These are phyloP conservation scores for Lutraria lutraria DNA, from an alignment of 2,888 invertebrate species.

Conservation along the genomic window DNA sequence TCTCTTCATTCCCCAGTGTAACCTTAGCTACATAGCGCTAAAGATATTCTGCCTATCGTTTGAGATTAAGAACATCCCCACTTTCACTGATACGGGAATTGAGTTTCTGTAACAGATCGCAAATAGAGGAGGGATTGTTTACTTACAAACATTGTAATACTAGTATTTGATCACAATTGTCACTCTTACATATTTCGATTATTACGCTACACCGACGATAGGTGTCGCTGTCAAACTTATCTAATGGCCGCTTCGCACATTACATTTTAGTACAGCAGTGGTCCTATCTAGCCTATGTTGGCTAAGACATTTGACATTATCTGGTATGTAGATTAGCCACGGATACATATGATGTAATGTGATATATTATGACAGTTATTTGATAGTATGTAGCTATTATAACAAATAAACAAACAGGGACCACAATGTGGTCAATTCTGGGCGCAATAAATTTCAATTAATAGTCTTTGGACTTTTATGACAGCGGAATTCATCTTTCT, in stretches of 20 bases:
- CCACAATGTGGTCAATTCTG: not conserved
- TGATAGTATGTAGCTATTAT: not conserved
- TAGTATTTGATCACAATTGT: slow-evolving; percentile 69
- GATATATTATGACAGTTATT: slow-evolving; percentile 23
- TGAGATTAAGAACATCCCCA: slow-evolving; percentile 58
- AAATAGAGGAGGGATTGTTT: slow-evolving; percentile 73
- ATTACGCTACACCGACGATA: slow-evolving; percentile 47
- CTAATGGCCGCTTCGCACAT: slow-evolving; percentile 56
- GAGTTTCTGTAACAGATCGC: slow-evolving; percentile 59
- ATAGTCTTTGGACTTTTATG: not conserved
- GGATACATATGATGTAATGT: slow-evolving; percentile 26
- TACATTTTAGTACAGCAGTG: slow-evolving; percentile 24
- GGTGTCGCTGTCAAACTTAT: slow-evolving; percentile 64
- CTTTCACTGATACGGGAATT: slow-evolving; percentile 66
- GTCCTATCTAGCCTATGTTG: slow-evolving; percentile 33
- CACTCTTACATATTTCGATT: slow-evolving; percentile 60
- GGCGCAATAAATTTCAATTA: not conserved
- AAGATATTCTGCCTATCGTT: slow-evolving; percentile 59
- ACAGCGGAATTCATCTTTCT: not conserved
- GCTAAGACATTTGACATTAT: slow-evolving; percentile 48
- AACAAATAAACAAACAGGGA: not conserved
- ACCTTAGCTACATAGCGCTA: slow-evolving; percentile 42
- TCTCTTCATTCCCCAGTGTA: slow-evolving; percentile 53
- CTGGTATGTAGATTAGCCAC: slow-evolving; percentile 34
- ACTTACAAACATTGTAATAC: slow-evolving; percentile 68